A percentile compares a stretch with the other conserved stretches of the same genome.
phyloP scores from a whole-genome alignment of 2,888 invertebrate species.

The Aspidiotus rigidus region DNA sequence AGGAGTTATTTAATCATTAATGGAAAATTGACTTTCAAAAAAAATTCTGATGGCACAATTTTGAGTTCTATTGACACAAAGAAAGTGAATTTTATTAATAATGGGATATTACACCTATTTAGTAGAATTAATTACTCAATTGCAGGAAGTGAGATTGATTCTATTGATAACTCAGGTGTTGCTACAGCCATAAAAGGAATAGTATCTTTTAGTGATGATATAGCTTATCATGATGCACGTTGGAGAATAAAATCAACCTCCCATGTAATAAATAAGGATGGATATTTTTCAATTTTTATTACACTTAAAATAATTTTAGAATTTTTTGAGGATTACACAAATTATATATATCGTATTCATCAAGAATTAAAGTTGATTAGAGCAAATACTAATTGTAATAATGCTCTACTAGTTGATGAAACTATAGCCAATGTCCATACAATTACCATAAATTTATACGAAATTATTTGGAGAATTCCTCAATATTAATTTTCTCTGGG shows the following conservation, averaged over 20 bases:
- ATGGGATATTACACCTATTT: conserved; percentile 20
- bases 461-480: conserved; percentile 18
- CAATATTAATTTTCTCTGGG: conserved; percentile 16
- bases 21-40: conserved; percentile 11
- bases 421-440: conserved; percentile 9
- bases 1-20: too few species aligned
- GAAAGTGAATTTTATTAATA: conserved; percentile 20
- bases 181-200: conserved; percentile 8
- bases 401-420: too few species aligned
- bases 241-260: conserved; percentile 6
- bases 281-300: conserved; percentile 10
- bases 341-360: too few species aligned
- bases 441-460: conserved; percentile 11
- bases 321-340: too few species aligned
- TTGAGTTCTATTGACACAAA: conserved; percentile 10
- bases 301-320: conserved; percentile 10
- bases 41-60: conserved; percentile 17
- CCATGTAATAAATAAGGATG: not conserved
- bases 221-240: too few species aligned
- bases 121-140: conserved; percentile 25
- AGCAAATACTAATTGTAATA: too few species aligned
- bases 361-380: too few species aligned
- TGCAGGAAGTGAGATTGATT: conserved; percentile 19
- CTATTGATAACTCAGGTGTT: conserved; percentile 16
- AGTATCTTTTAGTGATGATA: too few species aligned